These are phyloP conservation scores for Lophochroa leadbeateri DNA, from an alignment of 2,113 vertebrate genomes.

Conservation along the genomic window DNA sequence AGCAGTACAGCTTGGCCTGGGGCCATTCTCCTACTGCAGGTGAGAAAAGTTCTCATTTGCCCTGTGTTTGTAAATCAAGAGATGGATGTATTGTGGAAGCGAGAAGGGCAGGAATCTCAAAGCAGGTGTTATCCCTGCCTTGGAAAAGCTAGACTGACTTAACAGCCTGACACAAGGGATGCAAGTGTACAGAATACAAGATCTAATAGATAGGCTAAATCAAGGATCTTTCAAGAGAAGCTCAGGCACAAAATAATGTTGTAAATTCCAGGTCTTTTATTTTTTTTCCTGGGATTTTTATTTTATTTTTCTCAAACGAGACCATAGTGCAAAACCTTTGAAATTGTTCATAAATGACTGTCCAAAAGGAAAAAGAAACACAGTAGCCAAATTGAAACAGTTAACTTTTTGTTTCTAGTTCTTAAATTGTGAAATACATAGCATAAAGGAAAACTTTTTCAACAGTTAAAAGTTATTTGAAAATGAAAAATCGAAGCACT, in stretches of 20 bases:
- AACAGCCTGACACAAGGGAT: background rate
- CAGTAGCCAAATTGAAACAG: background rate
- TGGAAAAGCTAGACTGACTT: background rate
- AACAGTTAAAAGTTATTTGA: background rate
- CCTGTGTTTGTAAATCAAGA: background rate
- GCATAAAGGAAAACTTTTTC: background rate
- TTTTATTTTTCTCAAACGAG: background rate
- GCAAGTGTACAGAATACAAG: background rate
- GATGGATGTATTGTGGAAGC: background rate
- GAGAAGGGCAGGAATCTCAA: background rate
- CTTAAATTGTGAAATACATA: background rate
- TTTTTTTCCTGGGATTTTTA: background rate
- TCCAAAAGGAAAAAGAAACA: background rate
- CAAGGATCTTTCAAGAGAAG: background rate
- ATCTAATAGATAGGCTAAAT: background rate
- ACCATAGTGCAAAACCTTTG: background rate
- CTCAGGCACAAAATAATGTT: background rate
- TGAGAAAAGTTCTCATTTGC: slow-evolving; percentile 42
- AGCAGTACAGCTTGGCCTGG: slow-evolving; percentile 78
- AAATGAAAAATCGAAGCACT: background rate
- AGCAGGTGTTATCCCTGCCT: background rate
- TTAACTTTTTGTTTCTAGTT: background rate
- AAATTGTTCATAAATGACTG: background rate
- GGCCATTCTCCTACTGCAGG: slow-evolving; percentile 90
- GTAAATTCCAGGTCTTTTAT: background rate